Evolutionary conservation across 2,888 invertebrate genomes (phyloP), one percentile per base, ranked within the genome.

Genomic region (Monochamus alternatus): DNA sequence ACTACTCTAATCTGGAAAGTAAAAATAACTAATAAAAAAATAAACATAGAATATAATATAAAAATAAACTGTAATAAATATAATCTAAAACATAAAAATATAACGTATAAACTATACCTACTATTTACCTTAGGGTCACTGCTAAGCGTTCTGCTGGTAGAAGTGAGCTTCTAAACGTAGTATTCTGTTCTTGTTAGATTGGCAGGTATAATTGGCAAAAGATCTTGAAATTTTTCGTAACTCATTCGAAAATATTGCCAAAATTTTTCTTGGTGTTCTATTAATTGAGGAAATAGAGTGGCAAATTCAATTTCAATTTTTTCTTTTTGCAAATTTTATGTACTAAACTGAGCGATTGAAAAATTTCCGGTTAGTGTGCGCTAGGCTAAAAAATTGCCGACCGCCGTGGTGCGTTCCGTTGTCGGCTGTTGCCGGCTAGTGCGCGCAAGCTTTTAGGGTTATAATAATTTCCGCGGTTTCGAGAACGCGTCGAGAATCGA

Each of bases 221-320:
- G 38, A 4, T 64, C 64, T 10, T 64, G 64, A 64, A 64, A 64
- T 64, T 64, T 64, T 47, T 64, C 64, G 64, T 44, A 62, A 62
- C 64, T 64, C 64, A 32, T 64, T 64, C 64, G 62, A 32, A 64
- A 64, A 5, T 38, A 38, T 38, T 64, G 32, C 5, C 5, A 64
- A 64, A 64, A 64, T n/a, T 38, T 38, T 3, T 38, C 38, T 38
- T 38, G 38, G 38, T 38, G 38, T 38, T 38, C 38, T 38, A 38
- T 38, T 38, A 38, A 38, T 38, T 38, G 38, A 38, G 38, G 38
- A 38, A 64, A 64, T 38, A 64, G 32, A 64, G 64, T 64, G 64
- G 64, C 64, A 64, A 64, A 64, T 64, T 64, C 64, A 64, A 43
- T 64, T 64, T 64, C 64, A n/a, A 47, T 64, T 64, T 64, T 64